Evolutionary conservation across 2,797 vertebrate genomes (phyloP).

Genomic region (Phylloscopus collybita): DNA sequence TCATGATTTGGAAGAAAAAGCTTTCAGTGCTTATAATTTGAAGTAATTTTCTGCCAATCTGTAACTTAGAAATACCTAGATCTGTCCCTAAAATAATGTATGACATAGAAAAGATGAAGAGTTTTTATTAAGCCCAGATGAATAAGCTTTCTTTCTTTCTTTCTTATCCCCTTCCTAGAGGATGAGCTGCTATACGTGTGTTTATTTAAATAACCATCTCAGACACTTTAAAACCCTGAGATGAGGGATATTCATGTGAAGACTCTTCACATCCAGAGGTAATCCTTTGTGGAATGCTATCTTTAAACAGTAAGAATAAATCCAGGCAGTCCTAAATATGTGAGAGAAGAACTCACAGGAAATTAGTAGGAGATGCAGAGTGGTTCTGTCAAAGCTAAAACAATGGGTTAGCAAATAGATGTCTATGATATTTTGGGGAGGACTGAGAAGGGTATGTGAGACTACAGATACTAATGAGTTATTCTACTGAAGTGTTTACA

Average conservation of each 20-base stretch:
- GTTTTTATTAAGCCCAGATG: background rate
- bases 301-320: background rate
- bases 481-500: background rate
- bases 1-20: background rate
- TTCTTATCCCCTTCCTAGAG: background rate
- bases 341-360: background rate
- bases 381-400: background rate
- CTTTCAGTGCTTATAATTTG: background rate
- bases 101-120: background rate
- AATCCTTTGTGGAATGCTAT: conserved; percentile 8
- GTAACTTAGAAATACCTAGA: background rate
- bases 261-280: background rate
- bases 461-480: background rate
- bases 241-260: background rate
- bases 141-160: background rate
- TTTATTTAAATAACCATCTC: conserved; percentile 24
- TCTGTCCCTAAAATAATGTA: background rate
- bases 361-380: background rate
- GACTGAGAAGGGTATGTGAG: background rate
- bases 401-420: background rate
- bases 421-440: background rate
- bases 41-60: background rate
- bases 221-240: conserved; percentile 14
- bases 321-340: background rate
- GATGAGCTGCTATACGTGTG: background rate